Evolutionary conservation across 2,797 vertebrate genomes (phyloP).

Genomic region (Lepilemur septentrionalis): DNA sequence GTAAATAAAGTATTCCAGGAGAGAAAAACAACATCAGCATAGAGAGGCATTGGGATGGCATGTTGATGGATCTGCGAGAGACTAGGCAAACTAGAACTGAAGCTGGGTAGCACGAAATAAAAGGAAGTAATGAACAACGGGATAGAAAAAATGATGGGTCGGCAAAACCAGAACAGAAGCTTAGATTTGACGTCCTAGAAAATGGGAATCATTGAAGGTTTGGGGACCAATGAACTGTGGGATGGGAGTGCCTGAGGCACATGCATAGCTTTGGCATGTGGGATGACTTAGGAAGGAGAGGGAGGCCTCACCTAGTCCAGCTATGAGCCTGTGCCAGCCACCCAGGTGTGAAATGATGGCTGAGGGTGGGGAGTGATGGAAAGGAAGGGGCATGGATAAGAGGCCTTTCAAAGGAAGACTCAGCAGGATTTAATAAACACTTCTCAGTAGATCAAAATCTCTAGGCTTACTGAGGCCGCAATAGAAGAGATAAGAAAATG

Average conservation of each 20-base stretch:
- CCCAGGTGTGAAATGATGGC: constrained; percentile 68
- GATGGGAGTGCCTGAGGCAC: constrained; percentile 1
- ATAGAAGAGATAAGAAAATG: constrained; percentile 75
- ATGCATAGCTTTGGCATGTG: neutral
- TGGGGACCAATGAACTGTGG: neutral
- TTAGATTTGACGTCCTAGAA: constrained; percentile 23
- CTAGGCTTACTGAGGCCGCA: constrained; percentile 50
- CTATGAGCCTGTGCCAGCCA: neutral
- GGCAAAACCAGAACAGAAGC: constrained; percentile 10
- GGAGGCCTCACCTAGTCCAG: neutral
- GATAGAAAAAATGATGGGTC: neutral
- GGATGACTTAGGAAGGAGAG: neutral
- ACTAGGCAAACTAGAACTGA: neutral
- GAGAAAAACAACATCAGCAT: neutral
- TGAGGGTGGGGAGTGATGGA: neutral
- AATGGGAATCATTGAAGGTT: neutral
- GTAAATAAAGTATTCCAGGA: neutral
- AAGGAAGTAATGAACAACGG: neutral
- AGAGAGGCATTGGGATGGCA: neutral
- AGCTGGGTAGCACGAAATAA: neutral
- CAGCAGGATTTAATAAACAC: constrained; percentile 78
- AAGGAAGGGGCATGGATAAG: constrained; percentile 28
- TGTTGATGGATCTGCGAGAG: neutral
- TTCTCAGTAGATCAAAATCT: constrained; percentile 75
- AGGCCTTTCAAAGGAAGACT: constrained; percentile 72